These are phyloP conservation scores for Rotaria sp. DNA, from an alignment of 2,888 invertebrate genomes.

Conservation along the genomic window DNA sequence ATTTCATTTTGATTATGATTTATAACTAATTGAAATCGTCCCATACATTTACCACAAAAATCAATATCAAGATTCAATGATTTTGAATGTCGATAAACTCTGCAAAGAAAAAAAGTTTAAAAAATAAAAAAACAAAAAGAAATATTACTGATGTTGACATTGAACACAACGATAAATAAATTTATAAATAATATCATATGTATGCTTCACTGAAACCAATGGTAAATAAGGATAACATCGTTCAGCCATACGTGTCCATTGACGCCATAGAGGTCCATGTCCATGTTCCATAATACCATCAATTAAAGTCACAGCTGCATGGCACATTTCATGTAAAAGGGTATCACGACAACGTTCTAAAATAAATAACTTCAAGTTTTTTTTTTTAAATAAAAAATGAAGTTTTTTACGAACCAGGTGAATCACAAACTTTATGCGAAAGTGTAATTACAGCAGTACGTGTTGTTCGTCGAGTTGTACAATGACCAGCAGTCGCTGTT, in stretches of 20 bases:
- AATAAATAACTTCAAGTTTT: background rate
- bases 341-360: slow-evolving; percentile 75
- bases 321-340: slow-evolving; percentile 85
- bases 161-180: slow-evolving; percentile 33
- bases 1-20: background rate
- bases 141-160: slow-evolving; percentile 32
- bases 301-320: slow-evolving; percentile 82
- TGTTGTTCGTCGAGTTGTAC: slow-evolving; percentile 45
- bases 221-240: slow-evolving; percentile 32
- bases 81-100: slow-evolving; percentile 18
- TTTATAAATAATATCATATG: slow-evolving; percentile 33
- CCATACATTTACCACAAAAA: background rate
- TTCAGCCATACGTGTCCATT: slow-evolving; percentile 60
- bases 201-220: slow-evolving; percentile 30
- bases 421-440: slow-evolving; percentile 68
- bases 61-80: background rate
- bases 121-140: background rate
- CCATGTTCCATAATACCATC: slow-evolving; percentile 66
- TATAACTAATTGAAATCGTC: background rate
- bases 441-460: slow-evolving; percentile 65
- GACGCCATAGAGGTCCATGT: slow-evolving; percentile 76
- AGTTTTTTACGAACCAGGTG: slow-evolving; percentile 42
- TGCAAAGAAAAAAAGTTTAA: background rate
- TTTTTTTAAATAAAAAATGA: background rate
- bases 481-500: slow-evolving; percentile 72